Conservation (phyloP, 2,888 invertebrate species). For the Latheticus oryzae region DNA sequence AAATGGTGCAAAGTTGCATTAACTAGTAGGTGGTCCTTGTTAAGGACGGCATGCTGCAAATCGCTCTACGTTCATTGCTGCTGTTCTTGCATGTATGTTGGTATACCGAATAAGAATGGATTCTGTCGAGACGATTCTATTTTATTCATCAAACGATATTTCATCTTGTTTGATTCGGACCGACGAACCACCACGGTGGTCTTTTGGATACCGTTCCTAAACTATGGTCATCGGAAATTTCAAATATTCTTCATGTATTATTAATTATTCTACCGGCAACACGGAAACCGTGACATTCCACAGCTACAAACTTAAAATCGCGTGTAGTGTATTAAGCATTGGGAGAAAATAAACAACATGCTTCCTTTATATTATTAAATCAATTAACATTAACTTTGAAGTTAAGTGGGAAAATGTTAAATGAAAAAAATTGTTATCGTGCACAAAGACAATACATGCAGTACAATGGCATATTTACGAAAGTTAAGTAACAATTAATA, state of each 20-base stretch:
- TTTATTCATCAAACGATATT: slow-evolving; percentile 49
- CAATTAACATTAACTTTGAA: too few species aligned
- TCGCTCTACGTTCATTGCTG: slow-evolving; percentile 20
- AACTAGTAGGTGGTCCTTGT: slow-evolving; percentile 52
- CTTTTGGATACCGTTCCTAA: slow-evolving; percentile 29
- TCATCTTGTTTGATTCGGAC: slow-evolving; percentile 47
- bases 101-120: slow-evolving; percentile 28
- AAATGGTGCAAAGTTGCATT: slow-evolving; percentile 43
- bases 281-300: slow-evolving; percentile 32
- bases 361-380: too few species aligned
- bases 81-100: slow-evolving; percentile 12
- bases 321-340: slow-evolving; percentile 3
- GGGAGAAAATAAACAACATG: too few species aligned
- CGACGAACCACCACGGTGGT: slow-evolving; percentile 43
- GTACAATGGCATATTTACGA: too few species aligned
- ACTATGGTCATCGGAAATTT: slow-evolving; percentile 34
- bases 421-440: too few species aligned
- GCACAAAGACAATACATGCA: too few species aligned
- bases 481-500: too few species aligned
- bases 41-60: slow-evolving; percentile 41
- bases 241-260: slow-evolving; percentile 24
- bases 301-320: slow-evolving; percentile 4
- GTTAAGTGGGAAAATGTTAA: too few species aligned
- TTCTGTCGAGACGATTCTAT: slow-evolving; percentile 42
- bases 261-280: slow-evolving; percentile 33